Percentiles rank a stretch among this genome's conserved stretches.
phyloP scores from a whole-genome alignment of 2,888 invertebrate genomes.

The Anaspis maculata region DNA sequence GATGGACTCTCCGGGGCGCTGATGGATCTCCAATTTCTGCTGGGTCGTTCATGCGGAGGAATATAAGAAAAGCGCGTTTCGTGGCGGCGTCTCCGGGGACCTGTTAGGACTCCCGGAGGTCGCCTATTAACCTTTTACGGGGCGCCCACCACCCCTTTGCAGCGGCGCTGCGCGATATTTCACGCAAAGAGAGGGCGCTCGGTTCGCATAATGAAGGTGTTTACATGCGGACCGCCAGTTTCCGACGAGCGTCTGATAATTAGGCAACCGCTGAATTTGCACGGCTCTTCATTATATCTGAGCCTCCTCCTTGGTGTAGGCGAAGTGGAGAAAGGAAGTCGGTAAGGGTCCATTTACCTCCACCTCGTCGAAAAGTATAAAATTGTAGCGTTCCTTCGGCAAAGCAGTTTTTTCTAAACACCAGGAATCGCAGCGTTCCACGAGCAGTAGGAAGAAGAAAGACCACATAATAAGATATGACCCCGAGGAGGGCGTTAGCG shows the following conservation, averaged over 20 bases:
- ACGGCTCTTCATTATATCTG: constrained; percentile 24
- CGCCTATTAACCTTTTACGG: constrained; percentile 35
- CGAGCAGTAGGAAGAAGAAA: too few relatives aligned
- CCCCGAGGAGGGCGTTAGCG: too few relatives aligned
- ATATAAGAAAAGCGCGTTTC: constrained; percentile 25
- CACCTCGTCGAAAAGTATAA: too few relatives aligned
- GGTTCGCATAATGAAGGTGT: constrained; percentile 36
- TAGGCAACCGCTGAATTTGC: constrained; percentile 30
- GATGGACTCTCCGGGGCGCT: too few relatives aligned
- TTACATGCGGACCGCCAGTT: constrained; percentile 36
- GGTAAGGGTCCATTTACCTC: too few relatives aligned
- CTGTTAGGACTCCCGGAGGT: constrained; percentile 31
- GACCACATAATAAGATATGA: too few relatives aligned
- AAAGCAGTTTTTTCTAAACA: too few relatives aligned
- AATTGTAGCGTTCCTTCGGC: too few relatives aligned
- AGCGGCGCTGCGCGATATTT: constrained; percentile 23
- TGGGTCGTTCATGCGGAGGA: constrained; percentile 21
- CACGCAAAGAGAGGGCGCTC: constrained; percentile 27
- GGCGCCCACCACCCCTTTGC: constrained; percentile 25
- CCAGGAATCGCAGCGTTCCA: too few relatives aligned
- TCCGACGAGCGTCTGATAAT: constrained; percentile 31
- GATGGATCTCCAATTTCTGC: too few relatives aligned
- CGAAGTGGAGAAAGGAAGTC: too few relatives aligned
- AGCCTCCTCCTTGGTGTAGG: too few relatives aligned
- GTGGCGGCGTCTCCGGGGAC: constrained; percentile 26